Conservation (phyloP, 2,888 invertebrate species). For the Plagodis pulveraria region DNA sequence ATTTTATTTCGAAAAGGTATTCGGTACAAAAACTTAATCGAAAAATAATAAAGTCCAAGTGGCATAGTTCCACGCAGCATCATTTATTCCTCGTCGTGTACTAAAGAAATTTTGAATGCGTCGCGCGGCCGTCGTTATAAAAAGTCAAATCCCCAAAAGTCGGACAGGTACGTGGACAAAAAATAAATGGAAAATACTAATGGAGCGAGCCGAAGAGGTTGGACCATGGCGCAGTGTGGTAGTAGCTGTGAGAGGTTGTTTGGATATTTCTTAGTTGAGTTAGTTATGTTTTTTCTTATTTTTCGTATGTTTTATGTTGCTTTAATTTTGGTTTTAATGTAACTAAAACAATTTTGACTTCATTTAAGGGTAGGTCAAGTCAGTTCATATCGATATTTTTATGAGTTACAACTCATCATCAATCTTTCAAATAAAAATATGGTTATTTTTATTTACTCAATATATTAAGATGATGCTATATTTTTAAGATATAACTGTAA, state of each 20-base stretch:
- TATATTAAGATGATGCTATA: too few species aligned
- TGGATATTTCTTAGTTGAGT: background rate
- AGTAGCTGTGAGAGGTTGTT: constrained; percentile 47
- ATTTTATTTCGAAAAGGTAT: constrained; percentile 21
- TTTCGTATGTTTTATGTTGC: too few species aligned
- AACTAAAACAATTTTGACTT: background rate
- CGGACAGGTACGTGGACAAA: constrained; percentile 84
- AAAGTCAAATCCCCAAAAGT: constrained; percentile 81
- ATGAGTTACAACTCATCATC: too few species aligned
- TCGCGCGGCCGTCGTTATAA: constrained; percentile 76
- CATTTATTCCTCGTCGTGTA: constrained; percentile 78
- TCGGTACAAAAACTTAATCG: constrained; percentile 62
- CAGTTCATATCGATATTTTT: too few species aligned
- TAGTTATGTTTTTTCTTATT: too few species aligned
- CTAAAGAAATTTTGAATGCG: constrained; percentile 81
- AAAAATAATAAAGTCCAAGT: constrained; percentile 66
- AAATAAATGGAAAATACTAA: constrained; percentile 85
- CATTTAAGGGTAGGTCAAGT: too few species aligned
- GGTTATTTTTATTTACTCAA: too few species aligned
- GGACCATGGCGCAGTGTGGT: constrained; percentile 61
- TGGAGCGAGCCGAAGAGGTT: constrained; percentile 79
- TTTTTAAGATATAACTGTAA: too few species aligned
- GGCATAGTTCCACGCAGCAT: constrained; percentile 72
- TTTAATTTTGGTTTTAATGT: background rate
- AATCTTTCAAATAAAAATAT: too few species aligned